phyloP scores from a whole-genome alignment of 2,113 vertebrate genomes.

The Cryptotis parvus region DNA sequence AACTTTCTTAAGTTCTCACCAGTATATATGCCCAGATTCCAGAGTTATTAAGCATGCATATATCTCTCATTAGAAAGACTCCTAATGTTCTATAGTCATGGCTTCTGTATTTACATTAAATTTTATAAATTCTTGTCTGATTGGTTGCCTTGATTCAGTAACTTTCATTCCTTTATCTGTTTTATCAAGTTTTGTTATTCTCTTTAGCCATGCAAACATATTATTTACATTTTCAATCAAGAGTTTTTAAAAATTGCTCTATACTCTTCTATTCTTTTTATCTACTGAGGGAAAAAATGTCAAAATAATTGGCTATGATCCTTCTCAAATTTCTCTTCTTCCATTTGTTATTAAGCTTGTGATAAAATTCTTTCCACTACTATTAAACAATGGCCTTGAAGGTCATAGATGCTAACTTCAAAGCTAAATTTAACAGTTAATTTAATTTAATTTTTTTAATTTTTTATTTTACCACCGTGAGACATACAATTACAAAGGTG shows the following conservation, averaged over 20 bases:
- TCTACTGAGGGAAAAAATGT: not conserved
- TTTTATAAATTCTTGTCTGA: not conserved
- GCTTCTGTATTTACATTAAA: not conserved
- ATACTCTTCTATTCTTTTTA: not conserved
- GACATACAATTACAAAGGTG: too few relatives aligned
- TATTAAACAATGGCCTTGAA: not conserved
- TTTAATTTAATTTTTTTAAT: too few relatives aligned
- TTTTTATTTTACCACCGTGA: too few relatives aligned
- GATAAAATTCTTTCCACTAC: not conserved
- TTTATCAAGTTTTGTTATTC: constrained; percentile 19
- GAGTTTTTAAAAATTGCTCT: not conserved
- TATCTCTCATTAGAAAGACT: not conserved
- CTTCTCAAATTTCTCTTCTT: not conserved
- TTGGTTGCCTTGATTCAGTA: not conserved
- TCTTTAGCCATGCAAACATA: not conserved
- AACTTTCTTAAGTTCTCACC: not conserved
- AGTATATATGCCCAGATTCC: not conserved
- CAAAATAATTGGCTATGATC: not conserved
- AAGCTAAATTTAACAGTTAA: too few relatives aligned
- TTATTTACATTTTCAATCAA: constrained; percentile 13
- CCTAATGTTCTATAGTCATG: not conserved
- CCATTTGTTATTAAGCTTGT: not conserved
- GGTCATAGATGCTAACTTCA: not conserved
- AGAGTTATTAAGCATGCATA: not conserved
- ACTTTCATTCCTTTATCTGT: not conserved